phyloP scores from a whole-genome alignment of 2,113 vertebrate species.

The Chaenogobius annularis region DNA sequence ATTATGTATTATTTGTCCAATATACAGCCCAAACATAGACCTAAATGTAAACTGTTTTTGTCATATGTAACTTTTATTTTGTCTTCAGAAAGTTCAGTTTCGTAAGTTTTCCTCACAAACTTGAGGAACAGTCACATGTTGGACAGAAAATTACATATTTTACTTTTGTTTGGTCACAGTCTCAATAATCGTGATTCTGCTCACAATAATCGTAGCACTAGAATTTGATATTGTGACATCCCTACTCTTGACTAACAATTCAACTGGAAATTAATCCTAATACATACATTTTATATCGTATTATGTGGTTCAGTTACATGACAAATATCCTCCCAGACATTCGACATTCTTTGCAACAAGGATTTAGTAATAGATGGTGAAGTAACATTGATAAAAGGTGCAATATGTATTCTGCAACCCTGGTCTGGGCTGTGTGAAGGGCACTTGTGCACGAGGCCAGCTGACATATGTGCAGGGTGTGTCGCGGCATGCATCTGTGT shows the following conservation, averaged over 20 bases:
- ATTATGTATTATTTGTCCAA: no score
- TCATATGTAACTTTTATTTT: no score
- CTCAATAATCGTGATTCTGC: no score
- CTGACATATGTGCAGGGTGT: slow-evolving; percentile 64
- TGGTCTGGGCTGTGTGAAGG: slow-evolving; percentile 46
- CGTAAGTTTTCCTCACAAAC: not conserved
- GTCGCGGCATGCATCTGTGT: slow-evolving; percentile 48
- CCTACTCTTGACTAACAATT: not conserved
- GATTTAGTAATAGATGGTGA: not conserved
- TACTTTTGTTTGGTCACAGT: no score
- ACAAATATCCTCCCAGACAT: not conserved
- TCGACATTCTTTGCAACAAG: not conserved
- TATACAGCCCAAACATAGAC: no score
- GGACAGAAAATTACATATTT: no score
- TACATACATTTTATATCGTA: not conserved
- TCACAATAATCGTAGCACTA: no score
- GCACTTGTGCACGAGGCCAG: slow-evolving; percentile 51
- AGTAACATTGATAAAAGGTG: not conserved
- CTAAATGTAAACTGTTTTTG: no score
- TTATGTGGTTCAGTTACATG: not conserved
- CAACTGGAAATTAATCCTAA: not conserved
- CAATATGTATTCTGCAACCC: not conserved
- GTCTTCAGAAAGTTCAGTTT: no score
- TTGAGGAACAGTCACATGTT: no score
- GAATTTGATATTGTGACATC: no score